Base-by-base conservation (phyloP, 2,113 vertebrate genomes). In the Parus major region DNA sequence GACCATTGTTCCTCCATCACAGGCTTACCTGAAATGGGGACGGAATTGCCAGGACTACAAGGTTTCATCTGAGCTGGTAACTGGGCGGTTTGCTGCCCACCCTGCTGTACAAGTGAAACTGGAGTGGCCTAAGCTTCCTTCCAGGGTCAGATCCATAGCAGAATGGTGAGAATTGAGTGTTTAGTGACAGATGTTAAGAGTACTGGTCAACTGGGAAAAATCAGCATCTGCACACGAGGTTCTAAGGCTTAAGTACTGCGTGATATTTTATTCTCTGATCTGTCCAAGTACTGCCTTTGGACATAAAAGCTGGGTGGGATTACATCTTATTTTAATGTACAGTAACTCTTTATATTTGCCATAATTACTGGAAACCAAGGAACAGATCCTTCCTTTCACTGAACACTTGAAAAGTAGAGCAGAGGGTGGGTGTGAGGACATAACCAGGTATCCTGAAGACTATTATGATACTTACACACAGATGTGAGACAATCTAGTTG, bases 41-140 rank as follows among this genome's bases (percentile, higher is more conserved):
- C 27, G 16, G 59, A 94, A 98, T 44, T 98, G 98, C 94, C 97
- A 95, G 82, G 86, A 97, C n/a, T 98, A 98, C 66, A 78, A 93
- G 59, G 57, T 97, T 59, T 89, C 82, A 0, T 42, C 96, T 35
- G 97, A 97, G 80, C 75, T 96, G n/a, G 98, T 98, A 83, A 98
- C 96, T 16, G 98, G 98, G 77, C 81, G 91, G 31, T 93, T 98
- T 66, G 97, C 95, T 78, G 64, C 42, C 55, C 95, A 92, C 39
- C 98, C 98, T 69, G 98, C 98, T 82, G 88, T 90, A 29, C 98
- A 98, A 53, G 5, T 98, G 71, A 98, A 96, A 88, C 5, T 98
- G 41, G 28, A 93, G 12, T 98, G 98, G 97, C 86, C 96, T 19
- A 93, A 75, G 78, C 60, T 98, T 33, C 97, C 98, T 49, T 81